phyloP scores from a whole-genome alignment of 2,113 vertebrate genomes.

The Aplodontia rufa region DNA sequence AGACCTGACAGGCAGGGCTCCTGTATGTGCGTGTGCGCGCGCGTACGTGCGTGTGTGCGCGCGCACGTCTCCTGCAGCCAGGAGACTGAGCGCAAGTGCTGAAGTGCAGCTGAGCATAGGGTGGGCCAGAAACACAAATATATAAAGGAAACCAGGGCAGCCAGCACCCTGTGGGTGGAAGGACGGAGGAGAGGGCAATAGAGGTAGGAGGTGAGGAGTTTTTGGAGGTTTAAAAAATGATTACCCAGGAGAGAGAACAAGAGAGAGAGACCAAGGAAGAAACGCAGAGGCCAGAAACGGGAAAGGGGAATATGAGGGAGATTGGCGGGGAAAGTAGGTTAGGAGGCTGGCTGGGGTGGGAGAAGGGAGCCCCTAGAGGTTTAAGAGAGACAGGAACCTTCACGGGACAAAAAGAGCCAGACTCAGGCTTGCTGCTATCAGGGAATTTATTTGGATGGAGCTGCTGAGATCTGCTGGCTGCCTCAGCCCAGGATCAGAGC shows the following conservation, averaged over 20 bases:
- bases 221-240: neutral
- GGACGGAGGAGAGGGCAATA: neutral
- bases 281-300: neutral
- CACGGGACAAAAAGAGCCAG: conserved; percentile 32
- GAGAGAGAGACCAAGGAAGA: neutral
- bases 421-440: conserved; percentile 52
- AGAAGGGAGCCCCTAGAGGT: conserved; percentile 40
- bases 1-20: neutral
- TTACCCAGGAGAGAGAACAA: neutral
- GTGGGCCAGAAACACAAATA: conserved; percentile 35
- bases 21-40: neutral
- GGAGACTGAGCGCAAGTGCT: neutral
- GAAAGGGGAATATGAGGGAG: neutral
- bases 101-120: neutral
- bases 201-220: neutral
- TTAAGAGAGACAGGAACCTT: neutral
- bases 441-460: conserved; percentile 64
- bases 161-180: neutral
- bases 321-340: conserved; percentile 48
- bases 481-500: conserved; percentile 29
- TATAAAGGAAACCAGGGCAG: conserved; percentile 62
- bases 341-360: conserved; percentile 21
- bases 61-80: neutral
- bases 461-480: neutral
- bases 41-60: no score